Base-by-base conservation (phyloP, 2,113 vertebrate genomes). In the Gila orcuttii region DNA sequence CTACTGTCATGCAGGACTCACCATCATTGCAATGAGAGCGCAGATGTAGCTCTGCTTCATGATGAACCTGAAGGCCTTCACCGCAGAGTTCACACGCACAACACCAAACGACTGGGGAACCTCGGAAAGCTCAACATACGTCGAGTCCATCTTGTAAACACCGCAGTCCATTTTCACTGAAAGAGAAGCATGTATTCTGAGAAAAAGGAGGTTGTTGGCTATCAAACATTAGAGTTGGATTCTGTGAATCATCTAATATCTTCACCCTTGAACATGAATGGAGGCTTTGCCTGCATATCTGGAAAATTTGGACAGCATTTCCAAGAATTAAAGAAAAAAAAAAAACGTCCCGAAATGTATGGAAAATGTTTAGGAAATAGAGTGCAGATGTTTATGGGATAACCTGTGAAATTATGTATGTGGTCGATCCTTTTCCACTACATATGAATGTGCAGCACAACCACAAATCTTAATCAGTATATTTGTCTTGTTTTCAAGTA, bases 21-120 rank as follows among this genome's bases (percentile, higher is more conserved):
- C 91, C 93, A 95, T 94, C 94, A 95, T 95, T 84, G 94, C 90
- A 0, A 93, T 90, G 80, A 94, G 91, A 15, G 94, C 98, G 45
- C 96, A 97, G 88, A 99, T 96, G 89, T 99, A 99, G 86, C 98
- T 99, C 89, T 99, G 98, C 59, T 97, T 97, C 95, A 99, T 97
- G 60, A 99, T 96, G 90, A 99, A 99, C 11, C 95, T 93, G 87
- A 97, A 96, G 21, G 96, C 95, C 11, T 96, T 92, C 19, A 96
- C 95, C 66, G 96, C 91, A n/a, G 94, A 94, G 0, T 96, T 96
- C 28, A 95, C 92, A 91, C 60, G 92, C 82, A 17, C 93, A 93
- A 87, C 91, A 91, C 79, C 83, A 36, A 82, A 71, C 10, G 39
- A 25, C 42, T 25, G 62, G 3, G 90, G 68, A 15, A 64, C 89